Percentiles rank a stretch among this genome's conserved stretches.
Evolutionary conservation across 2,797 vertebrate species (phyloP).

Genomic region (Parambassis ranga): DNA sequence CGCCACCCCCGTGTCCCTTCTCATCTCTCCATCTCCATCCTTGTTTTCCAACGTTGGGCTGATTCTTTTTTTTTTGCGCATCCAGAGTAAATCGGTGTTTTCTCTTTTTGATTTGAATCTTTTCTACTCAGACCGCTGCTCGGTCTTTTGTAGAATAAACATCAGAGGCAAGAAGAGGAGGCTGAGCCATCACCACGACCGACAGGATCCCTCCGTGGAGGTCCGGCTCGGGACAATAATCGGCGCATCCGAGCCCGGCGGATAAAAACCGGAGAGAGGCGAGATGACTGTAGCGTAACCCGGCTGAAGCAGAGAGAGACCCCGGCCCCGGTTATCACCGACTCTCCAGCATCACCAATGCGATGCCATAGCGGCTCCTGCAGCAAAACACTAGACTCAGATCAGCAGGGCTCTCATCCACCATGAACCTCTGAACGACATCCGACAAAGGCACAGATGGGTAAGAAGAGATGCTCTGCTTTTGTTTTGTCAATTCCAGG

Average conservation of each 20-base stretch:
- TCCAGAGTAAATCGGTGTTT: background rate
- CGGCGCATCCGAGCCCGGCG: conserved; percentile 12
- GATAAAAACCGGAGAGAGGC: conserved; percentile 1
- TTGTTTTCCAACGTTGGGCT: conserved; percentile 1
- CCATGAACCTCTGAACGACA: conserved; percentile 69
- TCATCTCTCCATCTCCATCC: conserved; percentile 58
- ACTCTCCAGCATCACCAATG: conserved; percentile 49
- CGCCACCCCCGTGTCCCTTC: conserved; percentile 24
- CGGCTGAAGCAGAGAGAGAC: background rate
- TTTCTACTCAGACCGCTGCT: background rate
- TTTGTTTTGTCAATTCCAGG: background rate
- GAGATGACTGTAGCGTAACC: conserved; percentile 25
- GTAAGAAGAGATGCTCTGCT: conserved; percentile 53
- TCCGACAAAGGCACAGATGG: conserved; percentile 70
- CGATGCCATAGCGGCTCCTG: conserved; percentile 53
- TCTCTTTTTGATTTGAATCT: background rate
- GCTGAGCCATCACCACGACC: conserved; percentile 24
- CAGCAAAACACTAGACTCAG: conserved; percentile 26
- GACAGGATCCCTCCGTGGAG: conserved; percentile 10
- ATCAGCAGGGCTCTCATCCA: conserved; percentile 52
- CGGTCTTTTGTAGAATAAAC: background rate
- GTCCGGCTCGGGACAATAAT: conserved; percentile 39
- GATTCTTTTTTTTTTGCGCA: background rate
- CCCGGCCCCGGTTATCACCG: conserved; percentile 4
- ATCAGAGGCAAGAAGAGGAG: background rate